Conservation (phyloP, 2,888 invertebrate genomes). For the Drosophila infuscata region DNA sequence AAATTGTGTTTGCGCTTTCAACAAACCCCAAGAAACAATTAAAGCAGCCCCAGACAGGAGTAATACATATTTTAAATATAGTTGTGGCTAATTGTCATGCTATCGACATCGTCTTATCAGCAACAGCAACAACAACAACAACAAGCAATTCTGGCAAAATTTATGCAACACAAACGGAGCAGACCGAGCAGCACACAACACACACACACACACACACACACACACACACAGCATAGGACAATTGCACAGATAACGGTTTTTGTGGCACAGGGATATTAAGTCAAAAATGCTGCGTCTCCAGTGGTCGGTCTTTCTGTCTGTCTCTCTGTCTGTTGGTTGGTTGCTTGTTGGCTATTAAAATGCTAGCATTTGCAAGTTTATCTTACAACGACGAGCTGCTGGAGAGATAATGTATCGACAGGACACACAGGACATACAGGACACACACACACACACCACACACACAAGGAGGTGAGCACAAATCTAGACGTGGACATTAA, state of each 20-base stretch:
- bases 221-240: constrained; percentile 31
- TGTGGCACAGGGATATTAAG: constrained; percentile 63
- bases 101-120: constrained; percentile 73
- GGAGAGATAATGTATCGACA: constrained; percentile 73
- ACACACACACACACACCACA: neutral
- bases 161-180: constrained; percentile 67
- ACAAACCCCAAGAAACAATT: constrained; percentile 73
- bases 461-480: constrained; percentile 64
- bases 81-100: constrained; percentile 77
- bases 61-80: constrained; percentile 58
- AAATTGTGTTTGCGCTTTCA: constrained; percentile 69
- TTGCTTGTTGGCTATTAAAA: constrained; percentile 68
- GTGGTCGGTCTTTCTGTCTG: constrained; percentile 16
- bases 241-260: constrained; percentile 38
- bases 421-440: constrained; percentile 27
- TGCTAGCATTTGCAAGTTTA: constrained; percentile 81
- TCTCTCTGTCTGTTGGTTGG: constrained; percentile 14
- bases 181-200: constrained; percentile 29
- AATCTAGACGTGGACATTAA: constrained; percentile 78
- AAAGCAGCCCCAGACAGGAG: constrained; percentile 40
- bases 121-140: constrained; percentile 62
- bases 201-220: constrained; percentile 30
- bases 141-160: constrained; percentile 68
- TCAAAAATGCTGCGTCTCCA: constrained; percentile 68
- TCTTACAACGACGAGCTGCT: constrained; percentile 46